Percentiles rank a stretch among this genome's conserved stretches.
Evolutionary conservation across 2,113 vertebrate genomes (phyloP).

Genomic region (Scytalopus superciliaris): DNA sequence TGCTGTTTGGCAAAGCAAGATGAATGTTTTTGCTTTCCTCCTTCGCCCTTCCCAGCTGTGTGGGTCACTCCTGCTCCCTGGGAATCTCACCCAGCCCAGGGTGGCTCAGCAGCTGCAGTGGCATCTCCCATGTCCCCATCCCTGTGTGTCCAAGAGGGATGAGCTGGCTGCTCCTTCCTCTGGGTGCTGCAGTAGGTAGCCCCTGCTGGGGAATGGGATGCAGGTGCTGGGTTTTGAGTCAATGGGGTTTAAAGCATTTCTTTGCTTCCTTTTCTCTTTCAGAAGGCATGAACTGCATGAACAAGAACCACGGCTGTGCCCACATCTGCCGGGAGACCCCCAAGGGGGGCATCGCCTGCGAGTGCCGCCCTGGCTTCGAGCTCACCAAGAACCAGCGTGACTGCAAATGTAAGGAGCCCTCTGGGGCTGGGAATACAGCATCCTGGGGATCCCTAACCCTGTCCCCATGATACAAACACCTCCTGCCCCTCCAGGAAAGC

Average conservation of each 20-base stretch:
- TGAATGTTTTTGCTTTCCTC: background rate
- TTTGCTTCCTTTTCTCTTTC: conserved; percentile 58
- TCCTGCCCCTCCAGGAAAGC: background rate
- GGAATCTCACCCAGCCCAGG: background rate
- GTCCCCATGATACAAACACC: background rate
- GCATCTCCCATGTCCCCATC: background rate
- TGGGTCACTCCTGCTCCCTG: background rate
- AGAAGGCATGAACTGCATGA: conserved; percentile 96
- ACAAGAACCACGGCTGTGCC: conserved; percentile 97
- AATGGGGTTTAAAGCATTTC: background rate
- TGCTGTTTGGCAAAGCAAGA: background rate
- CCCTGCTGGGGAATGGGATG: background rate
- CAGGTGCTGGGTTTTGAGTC: background rate
- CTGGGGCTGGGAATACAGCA: rapidly evolving
- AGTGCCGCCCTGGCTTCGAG: conserved; percentile 96
- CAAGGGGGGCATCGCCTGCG: conserved; percentile 93
- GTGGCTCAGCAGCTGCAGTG: background rate
- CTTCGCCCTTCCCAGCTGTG: background rate
- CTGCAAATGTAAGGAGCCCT: conserved; percentile 88
- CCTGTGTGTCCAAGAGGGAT: background rate
- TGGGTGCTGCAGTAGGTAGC: background rate
- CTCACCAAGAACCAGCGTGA: conserved; percentile 95
- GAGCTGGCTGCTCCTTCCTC: background rate
- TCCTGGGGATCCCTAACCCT: background rate
- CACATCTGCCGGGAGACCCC: conserved; percentile 96